Evolutionary conservation across 2,888 invertebrate species (phyloP), one percentile per base, ranked within the genome.

Genomic region (Leucophora obtusa): DNA sequence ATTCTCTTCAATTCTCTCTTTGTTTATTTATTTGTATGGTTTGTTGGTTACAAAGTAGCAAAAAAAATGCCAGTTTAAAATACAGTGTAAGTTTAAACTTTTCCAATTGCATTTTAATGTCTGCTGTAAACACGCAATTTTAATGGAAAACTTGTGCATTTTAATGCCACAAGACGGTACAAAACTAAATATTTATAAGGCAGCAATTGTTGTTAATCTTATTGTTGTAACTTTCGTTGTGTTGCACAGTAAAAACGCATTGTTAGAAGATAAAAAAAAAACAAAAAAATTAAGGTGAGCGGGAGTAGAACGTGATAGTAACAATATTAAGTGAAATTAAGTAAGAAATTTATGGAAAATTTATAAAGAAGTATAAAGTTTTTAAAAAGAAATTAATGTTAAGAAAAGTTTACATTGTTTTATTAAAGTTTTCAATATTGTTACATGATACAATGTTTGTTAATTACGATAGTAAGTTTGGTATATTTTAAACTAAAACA

Each of bases 91-190:
- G 43, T 47, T n/a, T n/a, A n/a, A 47, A 47, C 43, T n/a, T 47
- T 47, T 53, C 1, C 24, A 62, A 47, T 47, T 62, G 47, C 38
- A 59, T 47, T 47, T 47, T 43, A 62, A 47, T 62, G 62, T 62
- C 62, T 62, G 21, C 24, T 47, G 47, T 15, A 47, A 47, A 62
- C 43, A 65, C 33, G 53, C 35, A 11, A 33, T 65, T 65, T 65
- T 53, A 65, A 53, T 65, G 65, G 65, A 53, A 65, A 65, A 65
- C 53, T 65, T 65, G 35, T 65, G 53, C 53, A 53, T 54, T 53
- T 65, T 38, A 53, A 35, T 35, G 17, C 53, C 9, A 8, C 17
- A 33, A 33, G 53, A 38, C 17, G 63, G 15, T 6, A 24, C 38
- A 38, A 38, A 24, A 28, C 28, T 28, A 28, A 28, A 28, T 28